Percentiles rank a stretch among this genome's conserved stretches.
Evolutionary conservation across 2,113 vertebrate genomes (phyloP).

Genomic region (Gasterosteus nipponicus): DNA sequence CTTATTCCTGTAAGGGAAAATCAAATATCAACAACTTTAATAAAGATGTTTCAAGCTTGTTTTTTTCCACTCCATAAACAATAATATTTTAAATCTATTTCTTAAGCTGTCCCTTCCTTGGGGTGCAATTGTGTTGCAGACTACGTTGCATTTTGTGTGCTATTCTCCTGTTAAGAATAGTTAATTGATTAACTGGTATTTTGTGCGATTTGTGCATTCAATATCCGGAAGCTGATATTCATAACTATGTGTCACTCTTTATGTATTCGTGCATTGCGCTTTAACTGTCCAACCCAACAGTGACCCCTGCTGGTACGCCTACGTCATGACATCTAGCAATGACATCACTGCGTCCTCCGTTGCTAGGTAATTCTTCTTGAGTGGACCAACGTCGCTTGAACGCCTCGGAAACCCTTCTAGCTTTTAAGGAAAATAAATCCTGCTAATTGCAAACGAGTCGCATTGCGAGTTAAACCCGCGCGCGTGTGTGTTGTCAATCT

Average conservation of each 20-base stretch:
- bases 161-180: background rate
- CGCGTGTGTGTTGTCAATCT: background rate
- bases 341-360: conserved; percentile 70
- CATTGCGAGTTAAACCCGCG: fast-evolving
- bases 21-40: background rate
- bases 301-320: conserved; percentile 17
- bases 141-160: background rate
- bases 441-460: too few relatives aligned
- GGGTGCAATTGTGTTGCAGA: background rate
- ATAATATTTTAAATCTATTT: background rate
- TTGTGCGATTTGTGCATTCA: background rate
- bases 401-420: background rate
- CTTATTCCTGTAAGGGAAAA: background rate
- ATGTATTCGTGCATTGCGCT: background rate
- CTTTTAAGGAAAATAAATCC: too few relatives aligned
- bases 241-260: too few relatives aligned
- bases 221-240: too few relatives aligned
- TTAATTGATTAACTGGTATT: background rate
- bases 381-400: conserved; percentile 33
- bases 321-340: conserved; percentile 4
- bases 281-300: background rate
- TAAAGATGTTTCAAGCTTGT: background rate
- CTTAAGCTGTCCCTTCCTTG: background rate
- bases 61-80: background rate
- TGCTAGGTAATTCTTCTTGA: conserved; percentile 73